These are phyloP conservation scores for Shinisaurus crocodilurus DNA, from an alignment of 2,113 vertebrate species.

Conservation along the genomic window DNA sequence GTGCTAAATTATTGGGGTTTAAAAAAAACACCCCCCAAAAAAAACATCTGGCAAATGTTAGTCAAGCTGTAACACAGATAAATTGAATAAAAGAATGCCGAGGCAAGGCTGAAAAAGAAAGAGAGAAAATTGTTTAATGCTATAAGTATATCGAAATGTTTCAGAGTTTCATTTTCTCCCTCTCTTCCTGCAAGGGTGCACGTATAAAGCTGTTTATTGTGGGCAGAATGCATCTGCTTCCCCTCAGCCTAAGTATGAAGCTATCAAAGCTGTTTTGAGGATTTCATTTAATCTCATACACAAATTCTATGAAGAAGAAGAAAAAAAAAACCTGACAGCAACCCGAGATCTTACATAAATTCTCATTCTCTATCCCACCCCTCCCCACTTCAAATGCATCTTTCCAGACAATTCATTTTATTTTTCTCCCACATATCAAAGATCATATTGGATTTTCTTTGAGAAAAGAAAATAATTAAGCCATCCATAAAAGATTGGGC, in stretches of 20 bases:
- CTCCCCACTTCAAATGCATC: conserved; percentile 59
- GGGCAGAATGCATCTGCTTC: conserved; percentile 76
- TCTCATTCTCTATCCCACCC: conserved; percentile 44
- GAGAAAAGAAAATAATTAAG: conserved; percentile 77
- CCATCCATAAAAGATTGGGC: conserved; percentile 71
- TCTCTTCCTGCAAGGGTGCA: conserved; percentile 59
- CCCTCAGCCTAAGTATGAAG: conserved; percentile 75
- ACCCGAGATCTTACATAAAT: conserved; percentile 75
- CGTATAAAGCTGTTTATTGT: conserved; percentile 59
- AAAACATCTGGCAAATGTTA: conserved; percentile 81
- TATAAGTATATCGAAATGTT: conserved; percentile 72
- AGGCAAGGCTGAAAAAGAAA: conserved; percentile 65
- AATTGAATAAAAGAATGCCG: conserved; percentile 76
- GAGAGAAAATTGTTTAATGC: conserved; percentile 69
- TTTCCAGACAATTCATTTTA: conserved; percentile 74
- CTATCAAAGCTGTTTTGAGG: conserved; percentile 68
- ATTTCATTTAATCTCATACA: conserved; percentile 71
- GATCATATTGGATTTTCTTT: conserved; percentile 65
- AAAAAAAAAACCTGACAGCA: conserved; percentile 62
- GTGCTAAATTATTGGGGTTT: conserved; percentile 72
- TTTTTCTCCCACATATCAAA: conserved; percentile 66
- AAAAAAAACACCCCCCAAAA: neutral
- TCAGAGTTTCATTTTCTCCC: conserved; percentile 67
- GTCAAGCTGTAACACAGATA: conserved; percentile 70
- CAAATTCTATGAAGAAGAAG: conserved; percentile 58